phyloP scores from a whole-genome alignment of 2,797 vertebrate genomes.

The Gymnoscopelus microlampas region DNA sequence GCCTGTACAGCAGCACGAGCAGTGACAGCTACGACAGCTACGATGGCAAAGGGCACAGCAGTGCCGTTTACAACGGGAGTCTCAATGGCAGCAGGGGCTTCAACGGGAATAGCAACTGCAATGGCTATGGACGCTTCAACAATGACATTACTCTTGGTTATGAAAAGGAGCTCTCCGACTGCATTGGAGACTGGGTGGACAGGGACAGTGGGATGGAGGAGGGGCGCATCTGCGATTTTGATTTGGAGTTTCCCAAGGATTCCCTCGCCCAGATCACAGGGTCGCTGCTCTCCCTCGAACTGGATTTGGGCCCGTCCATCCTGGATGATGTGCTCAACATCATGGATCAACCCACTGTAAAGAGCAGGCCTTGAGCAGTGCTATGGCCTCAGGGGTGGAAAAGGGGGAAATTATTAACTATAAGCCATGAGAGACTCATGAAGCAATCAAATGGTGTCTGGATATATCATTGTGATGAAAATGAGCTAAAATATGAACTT shows the following conservation, averaged over 20 bases:
- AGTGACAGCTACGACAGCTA: conserved; percentile 72
- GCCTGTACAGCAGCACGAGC: conserved; percentile 72
- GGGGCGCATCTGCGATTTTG: conserved; percentile 80
- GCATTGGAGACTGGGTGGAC: conserved; percentile 88
- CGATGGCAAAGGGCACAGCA: conserved; percentile 56
- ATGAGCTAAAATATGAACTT: conserved; percentile 64
- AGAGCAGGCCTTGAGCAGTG: conserved; percentile 77
- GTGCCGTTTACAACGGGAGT: conserved; percentile 65
- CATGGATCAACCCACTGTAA: conserved; percentile 89
- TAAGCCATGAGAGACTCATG: conserved; percentile 59
- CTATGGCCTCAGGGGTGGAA: conserved; percentile 32
- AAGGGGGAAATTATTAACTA: conserved; percentile 68
- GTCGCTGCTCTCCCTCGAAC: conserved; percentile 93
- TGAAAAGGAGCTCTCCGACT: conserved; percentile 87
- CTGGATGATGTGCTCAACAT: conserved; percentile 97
- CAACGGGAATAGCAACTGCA: conserved; percentile 41
- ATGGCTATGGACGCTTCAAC: conserved; percentile 60
- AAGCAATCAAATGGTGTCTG: conserved; percentile 70
- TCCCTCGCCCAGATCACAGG: conserved; percentile 89
- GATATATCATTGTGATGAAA: conserved; percentile 73
- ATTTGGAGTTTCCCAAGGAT: conserved; percentile 87
- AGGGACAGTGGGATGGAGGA: conserved; percentile 90
- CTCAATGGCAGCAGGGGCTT: conserved; percentile 46
- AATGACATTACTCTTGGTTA: conserved; percentile 68
- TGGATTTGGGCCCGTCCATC: conserved; percentile 97